A percentile compares a stretch with the other conserved stretches of the same genome.
These are phyloP conservation scores for Noctua janthina DNA, from an alignment of 2,888 invertebrate species.

Conservation along the genomic window DNA sequence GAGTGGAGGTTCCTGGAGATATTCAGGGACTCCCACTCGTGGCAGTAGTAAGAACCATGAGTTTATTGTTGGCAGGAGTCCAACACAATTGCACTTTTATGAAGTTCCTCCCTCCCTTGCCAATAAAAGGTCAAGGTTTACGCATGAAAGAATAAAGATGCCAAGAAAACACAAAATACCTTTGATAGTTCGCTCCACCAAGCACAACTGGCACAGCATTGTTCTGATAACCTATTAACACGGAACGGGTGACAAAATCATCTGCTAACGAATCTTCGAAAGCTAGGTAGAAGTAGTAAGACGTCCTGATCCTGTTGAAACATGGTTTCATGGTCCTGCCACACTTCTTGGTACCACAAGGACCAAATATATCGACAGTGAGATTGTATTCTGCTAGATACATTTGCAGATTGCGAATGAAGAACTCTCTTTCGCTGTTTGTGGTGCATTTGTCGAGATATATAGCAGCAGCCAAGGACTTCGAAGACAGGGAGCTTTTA, in stretches of 20 bases:
- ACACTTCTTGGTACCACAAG: constrained; percentile 84
- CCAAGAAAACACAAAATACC: constrained; percentile 65
- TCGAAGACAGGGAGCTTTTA: constrained; percentile 72
- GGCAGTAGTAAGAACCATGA: no score
- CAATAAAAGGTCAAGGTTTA: not conserved
- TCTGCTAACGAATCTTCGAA: constrained; percentile 93
- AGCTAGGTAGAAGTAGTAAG: constrained; percentile 93
- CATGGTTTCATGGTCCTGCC: constrained; percentile 77
- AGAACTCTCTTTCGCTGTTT: constrained; percentile 77
- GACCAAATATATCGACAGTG: constrained; percentile 88
- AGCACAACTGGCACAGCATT: constrained; percentile 92
- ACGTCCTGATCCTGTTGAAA: constrained; percentile 83
- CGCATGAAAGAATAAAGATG: not conserved
- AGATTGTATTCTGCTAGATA: constrained; percentile 82
- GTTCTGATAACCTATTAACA: constrained; percentile 90
- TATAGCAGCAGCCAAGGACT: constrained; percentile 79
- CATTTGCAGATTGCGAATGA: constrained; percentile 80
- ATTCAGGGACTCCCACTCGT: no score
- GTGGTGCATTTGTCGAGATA: constrained; percentile 81
- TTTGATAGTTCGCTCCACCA: constrained; percentile 91
- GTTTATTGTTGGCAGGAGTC: not conserved
- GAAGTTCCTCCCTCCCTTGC: not conserved
- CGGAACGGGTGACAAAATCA: constrained; percentile 83
- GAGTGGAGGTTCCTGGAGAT: no score
- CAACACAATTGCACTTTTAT: not conserved